phyloP scores from a whole-genome alignment of 2,113 vertebrate species.

The Mirounga angustirostris region DNA sequence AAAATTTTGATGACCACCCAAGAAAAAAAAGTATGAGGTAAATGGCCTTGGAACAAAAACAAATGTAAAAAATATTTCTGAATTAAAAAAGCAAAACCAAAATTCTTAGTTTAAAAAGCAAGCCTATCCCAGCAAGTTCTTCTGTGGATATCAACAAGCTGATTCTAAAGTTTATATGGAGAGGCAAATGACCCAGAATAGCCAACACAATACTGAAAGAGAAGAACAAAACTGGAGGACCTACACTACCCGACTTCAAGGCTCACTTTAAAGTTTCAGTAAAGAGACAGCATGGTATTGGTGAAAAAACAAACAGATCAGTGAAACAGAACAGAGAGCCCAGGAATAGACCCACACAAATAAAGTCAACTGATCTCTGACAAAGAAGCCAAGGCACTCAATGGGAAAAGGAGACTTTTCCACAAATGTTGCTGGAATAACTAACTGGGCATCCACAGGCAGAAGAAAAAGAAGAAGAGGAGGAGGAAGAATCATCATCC shows the following conservation, averaged over 20 bases:
- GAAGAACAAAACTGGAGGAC: neutral
- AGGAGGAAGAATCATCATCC: neutral
- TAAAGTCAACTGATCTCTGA: constrained; percentile 35
- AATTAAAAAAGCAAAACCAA: neutral
- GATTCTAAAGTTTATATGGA: neutral
- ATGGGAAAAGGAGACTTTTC: neutral
- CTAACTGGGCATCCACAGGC: neutral
- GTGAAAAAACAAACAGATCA: neutral
- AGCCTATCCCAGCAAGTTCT: neutral
- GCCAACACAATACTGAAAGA: neutral
- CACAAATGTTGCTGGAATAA: constrained; percentile 26
- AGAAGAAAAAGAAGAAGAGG: neutral
- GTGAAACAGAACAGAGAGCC: neutral
- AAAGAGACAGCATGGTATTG: constrained; percentile 3
- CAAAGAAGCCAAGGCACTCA: constrained; percentile 31
- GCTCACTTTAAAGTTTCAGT: neutral
- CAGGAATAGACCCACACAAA: constrained; percentile 40
- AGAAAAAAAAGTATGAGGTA: neutral
- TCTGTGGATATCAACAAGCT: neutral
- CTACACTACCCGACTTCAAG: neutral
- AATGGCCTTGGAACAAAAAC: neutral
- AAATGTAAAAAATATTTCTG: neutral
- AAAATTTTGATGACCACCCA: neutral
- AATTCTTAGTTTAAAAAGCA: constrained; percentile 15
- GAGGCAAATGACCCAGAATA: neutral